A percentile compares a stretch with the other conserved stretches of the same genome.
Evolutionary conservation across 1,140 invertebrate species (phyloP).

Genomic region (Zaprionus ornatus): DNA sequence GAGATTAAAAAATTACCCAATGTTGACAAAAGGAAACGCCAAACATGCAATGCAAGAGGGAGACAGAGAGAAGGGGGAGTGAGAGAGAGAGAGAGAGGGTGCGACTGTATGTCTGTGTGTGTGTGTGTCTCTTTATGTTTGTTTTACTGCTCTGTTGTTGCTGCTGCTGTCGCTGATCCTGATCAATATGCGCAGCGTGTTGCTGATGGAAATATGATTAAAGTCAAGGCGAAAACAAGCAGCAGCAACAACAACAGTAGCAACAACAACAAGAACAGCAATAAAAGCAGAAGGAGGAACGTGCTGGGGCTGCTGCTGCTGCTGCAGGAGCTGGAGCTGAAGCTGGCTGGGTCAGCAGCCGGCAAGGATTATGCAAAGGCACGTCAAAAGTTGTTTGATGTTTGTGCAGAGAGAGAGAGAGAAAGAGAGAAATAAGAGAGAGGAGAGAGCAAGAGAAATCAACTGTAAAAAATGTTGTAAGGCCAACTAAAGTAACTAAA

Average conservation of each 20-base stretch:
- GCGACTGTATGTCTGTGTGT: background rate
- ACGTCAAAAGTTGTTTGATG: slow-evolving; percentile 78
- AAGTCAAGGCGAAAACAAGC: slow-evolving; percentile 73
- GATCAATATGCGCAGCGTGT: slow-evolving; percentile 71
- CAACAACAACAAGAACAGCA: slow-evolving; percentile 10
- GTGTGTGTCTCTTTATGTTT: slow-evolving; percentile 43
- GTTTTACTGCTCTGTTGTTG: slow-evolving; percentile 28
- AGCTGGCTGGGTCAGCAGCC: slow-evolving; percentile 36
- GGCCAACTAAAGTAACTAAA: slow-evolving; percentile 25
- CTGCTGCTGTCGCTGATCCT: slow-evolving; percentile 36
- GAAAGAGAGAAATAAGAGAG: slow-evolving; percentile 11
- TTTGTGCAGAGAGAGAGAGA: slow-evolving; percentile 37
- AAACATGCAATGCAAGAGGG: background rate
- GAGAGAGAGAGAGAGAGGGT: background rate
- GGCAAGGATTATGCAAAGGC: slow-evolving; percentile 75
- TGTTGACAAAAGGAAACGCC: slow-evolving; percentile 59
- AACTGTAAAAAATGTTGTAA: slow-evolving; percentile 55
- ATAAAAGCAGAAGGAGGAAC: slow-evolving; percentile 30
- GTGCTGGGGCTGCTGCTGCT: slow-evolving; percentile 55
- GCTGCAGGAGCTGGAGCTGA: slow-evolving; percentile 41
- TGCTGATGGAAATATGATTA: slow-evolving; percentile 77
- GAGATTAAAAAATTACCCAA: slow-evolving; percentile 77
- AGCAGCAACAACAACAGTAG: slow-evolving; percentile 28
- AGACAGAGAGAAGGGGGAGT: background rate
- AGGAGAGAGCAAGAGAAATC: slow-evolving; percentile 50